Evolutionary conservation across 2,113 vertebrate genomes (phyloP).

Genomic region (Limanda limanda): DNA sequence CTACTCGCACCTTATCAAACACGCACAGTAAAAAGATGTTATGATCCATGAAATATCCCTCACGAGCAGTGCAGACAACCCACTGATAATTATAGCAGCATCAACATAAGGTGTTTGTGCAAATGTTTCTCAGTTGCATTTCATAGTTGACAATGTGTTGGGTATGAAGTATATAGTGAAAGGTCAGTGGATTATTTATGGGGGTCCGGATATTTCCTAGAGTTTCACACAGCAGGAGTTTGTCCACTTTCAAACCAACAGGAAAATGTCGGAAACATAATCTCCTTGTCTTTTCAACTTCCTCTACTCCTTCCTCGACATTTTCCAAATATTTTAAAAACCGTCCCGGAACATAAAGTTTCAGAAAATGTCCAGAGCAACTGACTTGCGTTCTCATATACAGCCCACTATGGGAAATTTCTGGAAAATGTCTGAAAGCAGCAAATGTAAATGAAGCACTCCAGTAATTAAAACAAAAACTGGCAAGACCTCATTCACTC

Average conservation of each 20-base stretch:
- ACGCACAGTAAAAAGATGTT: too few relatives aligned
- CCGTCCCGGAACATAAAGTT: too few relatives aligned
- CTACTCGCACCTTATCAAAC: conserved; percentile 8
- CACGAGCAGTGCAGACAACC: neutral
- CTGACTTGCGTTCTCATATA: too few relatives aligned
- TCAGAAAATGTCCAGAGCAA: neutral
- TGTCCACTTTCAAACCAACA: too few relatives aligned
- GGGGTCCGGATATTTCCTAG: too few relatives aligned
- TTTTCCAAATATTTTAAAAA: too few relatives aligned
- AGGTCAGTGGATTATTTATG: neutral
- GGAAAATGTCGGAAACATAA: too few relatives aligned
- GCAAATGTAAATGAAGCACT: neutral
- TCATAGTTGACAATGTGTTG: neutral
- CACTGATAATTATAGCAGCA: neutral
- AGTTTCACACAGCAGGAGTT: too few relatives aligned
- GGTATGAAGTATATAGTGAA: neutral
- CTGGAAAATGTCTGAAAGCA: neutral
- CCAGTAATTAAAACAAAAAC: neutral
- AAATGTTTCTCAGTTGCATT: neutral
- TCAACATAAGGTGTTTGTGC: neutral
- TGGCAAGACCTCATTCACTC: conserved; percentile 45
- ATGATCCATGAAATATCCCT: neutral
- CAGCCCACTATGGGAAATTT: neutral
- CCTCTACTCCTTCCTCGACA: too few relatives aligned
- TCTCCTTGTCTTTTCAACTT: too few relatives aligned